Evolutionary conservation across 2,113 vertebrate species (phyloP).

Genomic region (Potamarius usumacintae): DNA sequence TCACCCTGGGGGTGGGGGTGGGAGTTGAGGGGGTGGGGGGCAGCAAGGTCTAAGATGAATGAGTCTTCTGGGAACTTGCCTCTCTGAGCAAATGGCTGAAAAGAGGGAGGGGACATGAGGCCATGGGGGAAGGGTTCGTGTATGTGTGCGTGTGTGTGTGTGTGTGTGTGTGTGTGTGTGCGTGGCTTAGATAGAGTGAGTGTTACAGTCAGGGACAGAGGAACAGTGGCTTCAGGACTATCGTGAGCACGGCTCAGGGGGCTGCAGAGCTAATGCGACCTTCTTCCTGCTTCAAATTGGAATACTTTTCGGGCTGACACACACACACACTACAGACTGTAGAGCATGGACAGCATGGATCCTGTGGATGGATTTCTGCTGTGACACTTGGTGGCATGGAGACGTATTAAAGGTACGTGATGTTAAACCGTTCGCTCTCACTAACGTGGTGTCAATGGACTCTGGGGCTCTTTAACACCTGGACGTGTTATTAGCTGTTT

Average conservation of each 20-base stretch:
- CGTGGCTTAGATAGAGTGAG: conserved; percentile 62
- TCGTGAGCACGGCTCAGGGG: conserved; percentile 66
- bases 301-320: conserved; percentile 13
- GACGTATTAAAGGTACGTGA: not conserved
- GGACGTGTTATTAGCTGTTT: not conserved
- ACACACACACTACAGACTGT: not conserved
- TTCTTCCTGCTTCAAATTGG: conserved; percentile 48
- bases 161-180: conserved; percentile 57
- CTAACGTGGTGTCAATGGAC: not conserved
- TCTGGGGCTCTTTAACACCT: not conserved
- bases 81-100: conserved; percentile 92
- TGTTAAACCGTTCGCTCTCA: not conserved
- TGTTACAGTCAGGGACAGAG: conserved; percentile 55
- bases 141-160: conserved; percentile 26
- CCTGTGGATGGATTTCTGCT: not conserved
- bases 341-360: not conserved
- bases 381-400: not conserved
- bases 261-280: conserved; percentile 59
- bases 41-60: conserved; percentile 90
- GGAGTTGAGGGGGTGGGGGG: conserved; percentile 69
- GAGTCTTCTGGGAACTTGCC: conserved; percentile 82
- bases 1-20: conserved; percentile 81
- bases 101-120: conserved; percentile 81
- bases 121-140: conserved; percentile 35
- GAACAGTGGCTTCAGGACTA: conserved; percentile 67